Base-by-base conservation (phyloP, 2,797 vertebrate species). In the Paedocypris micromegethes region DNA sequence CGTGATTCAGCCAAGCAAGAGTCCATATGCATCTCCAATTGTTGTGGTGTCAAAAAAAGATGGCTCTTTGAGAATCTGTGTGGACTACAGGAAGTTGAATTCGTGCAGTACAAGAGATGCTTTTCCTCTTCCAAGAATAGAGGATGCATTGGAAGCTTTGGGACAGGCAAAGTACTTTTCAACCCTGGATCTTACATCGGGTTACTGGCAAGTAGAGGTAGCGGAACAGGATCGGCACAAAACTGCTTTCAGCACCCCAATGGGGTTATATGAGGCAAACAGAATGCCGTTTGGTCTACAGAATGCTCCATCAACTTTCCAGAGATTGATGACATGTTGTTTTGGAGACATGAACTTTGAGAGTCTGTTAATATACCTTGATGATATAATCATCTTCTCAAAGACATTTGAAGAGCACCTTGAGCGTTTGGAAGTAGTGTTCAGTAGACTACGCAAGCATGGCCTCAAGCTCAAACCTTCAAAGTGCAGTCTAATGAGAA, bases 11-110 rank as follows among this genome's bases (percentile, higher is more conserved):
- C 77, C 75, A 0, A 80, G 77, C 53, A 79, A 77, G 42, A 79
- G 75, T n/a, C 77, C 68, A 1, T 82, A 80, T 64, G 74, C 72
- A 1, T 83, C 72, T 1, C 62, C 0, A n/a, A 70, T 80, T 1
- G 77, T 80, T 2, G 39, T 79, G 0, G 70, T 80, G 0, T 66
- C 51, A 0, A 83, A 84, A 49, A 83, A 81, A 44, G 72, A 79
- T 49, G 63, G 74, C 0, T 82, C 78, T 0, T 2, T 80, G 2
- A 58, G 67, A 37, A 5, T 80, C 0, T 81, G 73, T 5, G 53
- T 81, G 0, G 74, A 85, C 2, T 81, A 83, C 2, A 40, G 61
- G 2, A 81, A 79, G n/a, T 54, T 79, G 0, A 81, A 83, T 48
- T 77, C 77, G 9, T 81, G 59, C 45, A 78, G 73, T 41, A 78